phyloP scores from a whole-genome alignment of 2,888 invertebrate genomes.

The Drosophila barbarae region DNA sequence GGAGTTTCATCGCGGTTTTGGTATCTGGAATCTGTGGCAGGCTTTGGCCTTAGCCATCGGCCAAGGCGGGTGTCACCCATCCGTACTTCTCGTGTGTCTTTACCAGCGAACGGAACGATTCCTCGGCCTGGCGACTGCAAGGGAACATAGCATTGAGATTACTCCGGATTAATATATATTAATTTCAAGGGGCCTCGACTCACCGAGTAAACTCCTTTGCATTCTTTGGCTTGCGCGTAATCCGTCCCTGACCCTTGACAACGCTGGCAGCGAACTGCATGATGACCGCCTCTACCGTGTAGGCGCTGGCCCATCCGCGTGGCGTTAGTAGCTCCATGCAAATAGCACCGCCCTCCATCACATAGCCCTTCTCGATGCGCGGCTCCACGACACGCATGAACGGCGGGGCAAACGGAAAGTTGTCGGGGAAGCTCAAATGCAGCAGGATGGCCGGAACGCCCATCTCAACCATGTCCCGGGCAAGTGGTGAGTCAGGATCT shows the following conservation, averaged over 20 bases:
- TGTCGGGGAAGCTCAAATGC: conserved; percentile 91
- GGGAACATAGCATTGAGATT: not conserved
- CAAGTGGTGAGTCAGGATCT: conserved; percentile 91
- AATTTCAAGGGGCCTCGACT: conserved; percentile 5
- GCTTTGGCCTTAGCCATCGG: conserved; percentile 85
- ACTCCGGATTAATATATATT: not conserved
- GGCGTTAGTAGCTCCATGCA: conserved; percentile 94
- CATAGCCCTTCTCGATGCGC: conserved; percentile 90
- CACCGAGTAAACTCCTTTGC: conserved; percentile 87
- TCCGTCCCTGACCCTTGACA: conserved; percentile 92
- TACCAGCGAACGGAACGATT: conserved; percentile 91
- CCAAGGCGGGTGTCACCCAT: conserved; percentile 92
- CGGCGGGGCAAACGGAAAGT: conserved; percentile 93
- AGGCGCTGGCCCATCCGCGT: conserved; percentile 87
- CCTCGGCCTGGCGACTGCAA: conserved; percentile 87
- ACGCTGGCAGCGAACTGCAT: conserved; percentile 94
- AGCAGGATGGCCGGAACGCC: conserved; percentile 87
- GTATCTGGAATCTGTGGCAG: not conserved
- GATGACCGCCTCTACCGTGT: conserved; percentile 87
- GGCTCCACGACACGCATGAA: conserved; percentile 91
- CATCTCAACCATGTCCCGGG: conserved; percentile 89
- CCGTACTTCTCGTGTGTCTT: conserved; percentile 95
- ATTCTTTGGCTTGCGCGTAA: conserved; percentile 88
- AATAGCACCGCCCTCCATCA: conserved; percentile 94
- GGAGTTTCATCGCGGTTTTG: conserved; percentile 24